phyloP scores from a whole-genome alignment of 1,140 invertebrate species.

The Cryptotermes secundus region DNA sequence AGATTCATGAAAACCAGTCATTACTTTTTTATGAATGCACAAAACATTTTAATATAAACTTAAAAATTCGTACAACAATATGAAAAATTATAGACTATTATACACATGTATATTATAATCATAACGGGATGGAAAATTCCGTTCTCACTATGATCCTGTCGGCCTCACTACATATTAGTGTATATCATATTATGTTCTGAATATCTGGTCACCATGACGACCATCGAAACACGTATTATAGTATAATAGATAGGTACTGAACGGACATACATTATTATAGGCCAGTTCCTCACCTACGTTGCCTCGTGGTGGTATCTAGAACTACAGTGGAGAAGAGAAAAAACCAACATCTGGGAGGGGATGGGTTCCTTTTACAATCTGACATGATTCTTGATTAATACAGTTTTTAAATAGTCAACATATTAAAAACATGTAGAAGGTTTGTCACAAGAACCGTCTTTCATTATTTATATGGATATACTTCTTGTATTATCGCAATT shows the following conservation, averaged over 20 bases:
- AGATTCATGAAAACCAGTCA: background rate
- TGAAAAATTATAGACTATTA: constrained; percentile 66
- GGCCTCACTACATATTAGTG: constrained; percentile 24
- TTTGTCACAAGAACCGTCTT: background rate
- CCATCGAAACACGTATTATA: background rate
- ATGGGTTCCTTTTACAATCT: background rate
- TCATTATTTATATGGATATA: background rate
- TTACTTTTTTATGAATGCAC: constrained; percentile 55
- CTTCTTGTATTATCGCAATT: background rate
- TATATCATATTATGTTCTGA: background rate
- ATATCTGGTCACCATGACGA: background rate
- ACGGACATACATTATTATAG: constrained; percentile 7
- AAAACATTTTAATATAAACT: constrained; percentile 81
- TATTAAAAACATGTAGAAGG: background rate
- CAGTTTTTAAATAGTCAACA: background rate
- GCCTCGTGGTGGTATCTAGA: background rate
- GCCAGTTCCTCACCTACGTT: constrained; percentile 1
- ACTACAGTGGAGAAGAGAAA: background rate
- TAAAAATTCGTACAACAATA: constrained; percentile 80
- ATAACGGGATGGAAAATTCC: constrained; percentile 62
- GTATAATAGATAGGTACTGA: background rate
- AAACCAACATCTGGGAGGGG: background rate
- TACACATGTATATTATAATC: constrained; percentile 39
- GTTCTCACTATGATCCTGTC: constrained; percentile 57
- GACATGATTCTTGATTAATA: constrained; percentile 8